phyloP scores from a whole-genome alignment of 2,113 vertebrate genomes.

The Varanus komodoensis region DNA sequence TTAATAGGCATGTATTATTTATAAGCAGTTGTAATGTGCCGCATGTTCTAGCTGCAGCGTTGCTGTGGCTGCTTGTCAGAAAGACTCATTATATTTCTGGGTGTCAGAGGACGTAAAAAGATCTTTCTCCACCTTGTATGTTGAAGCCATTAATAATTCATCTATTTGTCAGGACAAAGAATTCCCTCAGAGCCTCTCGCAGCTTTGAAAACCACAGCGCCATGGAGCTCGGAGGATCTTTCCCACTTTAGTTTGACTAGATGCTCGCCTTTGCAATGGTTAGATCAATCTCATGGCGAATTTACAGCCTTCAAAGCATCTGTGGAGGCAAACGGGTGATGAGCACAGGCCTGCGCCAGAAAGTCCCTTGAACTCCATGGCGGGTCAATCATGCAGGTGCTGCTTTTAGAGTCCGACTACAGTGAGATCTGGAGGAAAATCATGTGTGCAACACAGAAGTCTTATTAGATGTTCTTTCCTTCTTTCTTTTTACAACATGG shows the following conservation, averaged over 20 bases:
- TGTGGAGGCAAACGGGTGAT: no score
- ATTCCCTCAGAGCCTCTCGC: neutral
- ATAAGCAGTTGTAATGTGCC: slow-evolving; percentile 24
- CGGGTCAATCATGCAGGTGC: neutral
- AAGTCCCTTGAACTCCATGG: neutral
- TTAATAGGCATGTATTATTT: slow-evolving; percentile 41
- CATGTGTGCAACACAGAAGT: neutral
- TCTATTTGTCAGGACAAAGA: slow-evolving; percentile 27
- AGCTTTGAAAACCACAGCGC: neutral
- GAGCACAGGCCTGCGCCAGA: neutral
- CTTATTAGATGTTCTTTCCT: neutral
- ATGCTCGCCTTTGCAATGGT: neutral
- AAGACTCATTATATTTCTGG: slow-evolving; percentile 39
- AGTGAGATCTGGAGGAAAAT: neutral
- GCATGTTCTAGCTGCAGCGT: slow-evolving; percentile 8
- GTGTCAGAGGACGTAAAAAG: slow-evolving; percentile 24
- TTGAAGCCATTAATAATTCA: slow-evolving; percentile 36
- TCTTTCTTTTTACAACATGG: no score
- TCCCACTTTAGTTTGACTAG: neutral
- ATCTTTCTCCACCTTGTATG: slow-evolving; percentile 14
- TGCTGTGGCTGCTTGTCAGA: slow-evolving; percentile 33
- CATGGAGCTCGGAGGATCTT: neutral
- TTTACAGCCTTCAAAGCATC: neutral
- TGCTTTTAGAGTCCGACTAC: neutral
- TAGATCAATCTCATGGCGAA: neutral